Evolutionary conservation across 2,113 vertebrate genomes (phyloP), one percentile per base, ranked within the genome.

Genomic region (Vulpes lagopus): DNA sequence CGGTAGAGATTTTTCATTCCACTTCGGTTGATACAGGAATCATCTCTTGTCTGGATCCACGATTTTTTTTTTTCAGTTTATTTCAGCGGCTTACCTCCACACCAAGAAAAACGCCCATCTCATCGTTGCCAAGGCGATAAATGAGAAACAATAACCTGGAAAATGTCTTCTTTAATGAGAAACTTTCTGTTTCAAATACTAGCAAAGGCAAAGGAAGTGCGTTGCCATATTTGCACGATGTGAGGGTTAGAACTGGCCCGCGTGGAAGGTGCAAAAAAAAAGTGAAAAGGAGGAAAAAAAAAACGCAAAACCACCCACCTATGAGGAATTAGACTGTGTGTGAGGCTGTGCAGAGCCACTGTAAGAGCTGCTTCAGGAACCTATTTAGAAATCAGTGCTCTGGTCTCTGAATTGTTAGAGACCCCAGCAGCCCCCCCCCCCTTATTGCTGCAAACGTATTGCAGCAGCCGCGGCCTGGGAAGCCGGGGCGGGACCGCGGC

Each of bases 321-420:
- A 59, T 15, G 64, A 95, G 53, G 95, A 92, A 95, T 96, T 96
- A 97, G 96, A 89, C 53, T 95, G 43, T 43, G 43, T 73, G 79
- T 59, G 87, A 67, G 81, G 89, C 4, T 3, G 92, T 87, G 85
- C 67, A 32, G 65, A 32, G 62, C 74, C 62, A 82, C 86, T 95
- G 78, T 80, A 73, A 53, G 79, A 96, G 93, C 92, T 74, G 85
- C 89, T 95, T 97, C 91, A 96, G 95, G 94, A 84, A 97, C 92
- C 96, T 89, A 94, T 94, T 97, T 96, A 94, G 94, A 98, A 96
- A 92, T 94, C 97, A 84, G 79, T 60, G 92, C 95, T 97, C 69
- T 86, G 84, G 83, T 92, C 89, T 95, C 80, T 73, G 87, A 76
- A 93, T 95, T 95, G 51, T 98, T 95, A 10, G 83, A 96, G 88